Percentiles rank a stretch among this genome's conserved stretches.
phyloP scores from a whole-genome alignment of 2,113 vertebrate genomes.

The Thalassoma bifasciatum region DNA sequence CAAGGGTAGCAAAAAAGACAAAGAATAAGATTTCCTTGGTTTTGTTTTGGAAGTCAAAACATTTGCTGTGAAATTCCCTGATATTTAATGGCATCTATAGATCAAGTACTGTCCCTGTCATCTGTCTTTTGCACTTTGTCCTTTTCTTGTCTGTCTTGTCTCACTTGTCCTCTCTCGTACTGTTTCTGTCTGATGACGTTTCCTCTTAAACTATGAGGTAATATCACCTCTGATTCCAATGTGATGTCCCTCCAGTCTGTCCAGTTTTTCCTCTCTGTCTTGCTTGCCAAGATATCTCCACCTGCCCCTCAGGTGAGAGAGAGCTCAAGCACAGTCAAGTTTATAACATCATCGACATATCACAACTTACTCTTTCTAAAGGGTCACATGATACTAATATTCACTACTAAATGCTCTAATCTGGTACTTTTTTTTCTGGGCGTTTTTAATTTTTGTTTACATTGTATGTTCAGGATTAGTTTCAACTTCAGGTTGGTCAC shows the following conservation, averaged over 20 bases:
- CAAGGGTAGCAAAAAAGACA: no score
- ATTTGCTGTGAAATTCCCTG: no score
- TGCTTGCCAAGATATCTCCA: slow-evolving; percentile 81
- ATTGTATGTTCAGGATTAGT: slow-evolving; percentile 43
- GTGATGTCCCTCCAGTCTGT: slow-evolving; percentile 68
- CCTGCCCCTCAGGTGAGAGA: slow-evolving; percentile 83
- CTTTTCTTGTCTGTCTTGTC: slow-evolving; percentile 16
- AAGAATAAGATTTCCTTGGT: no score
- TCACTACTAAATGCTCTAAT: background rate
- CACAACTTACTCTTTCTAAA: background rate
- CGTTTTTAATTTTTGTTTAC: background rate
- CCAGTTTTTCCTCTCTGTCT: slow-evolving; percentile 85
- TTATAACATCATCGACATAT: slow-evolving; percentile 21
- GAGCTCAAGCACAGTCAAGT: slow-evolving; percentile 23
- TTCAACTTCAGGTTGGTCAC: slow-evolving; percentile 44
- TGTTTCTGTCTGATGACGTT: slow-evolving; percentile 45
- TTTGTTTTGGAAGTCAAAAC: no score
- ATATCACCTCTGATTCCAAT: slow-evolving; percentile 60
- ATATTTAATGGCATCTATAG: no score
- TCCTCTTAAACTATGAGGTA: slow-evolving; percentile 59
- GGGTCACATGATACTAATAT: background rate
- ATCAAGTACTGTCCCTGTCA: background rate
- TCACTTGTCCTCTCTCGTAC: background rate
- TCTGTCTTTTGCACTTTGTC: slow-evolving; percentile 13
- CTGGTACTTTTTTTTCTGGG: slow-evolving; percentile 9